Evolutionary conservation across 2,888 invertebrate species (phyloP).

Genomic region (Osmoderma eremita): DNA sequence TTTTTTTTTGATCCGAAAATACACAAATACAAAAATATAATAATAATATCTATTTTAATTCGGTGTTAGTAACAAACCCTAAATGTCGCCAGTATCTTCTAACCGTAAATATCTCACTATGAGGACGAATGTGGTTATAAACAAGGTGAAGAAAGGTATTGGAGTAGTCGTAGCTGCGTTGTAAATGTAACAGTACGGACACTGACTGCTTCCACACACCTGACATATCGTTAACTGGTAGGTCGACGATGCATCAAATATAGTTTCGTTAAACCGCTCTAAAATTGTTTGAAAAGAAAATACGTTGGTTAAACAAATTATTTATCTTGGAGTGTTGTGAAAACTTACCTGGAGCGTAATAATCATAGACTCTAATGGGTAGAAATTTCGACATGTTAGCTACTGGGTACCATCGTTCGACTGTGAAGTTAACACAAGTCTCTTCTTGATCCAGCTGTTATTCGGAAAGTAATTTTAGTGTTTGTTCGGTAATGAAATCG

Average conservation of each 20-base stretch:
- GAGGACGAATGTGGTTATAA: slow-evolving; percentile 52
- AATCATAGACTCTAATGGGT: slow-evolving; percentile 91
- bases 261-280: slow-evolving; percentile 93
- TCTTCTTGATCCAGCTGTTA: slow-evolving; percentile 81
- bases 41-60: slow-evolving; percentile 37
- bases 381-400: slow-evolving; percentile 96
- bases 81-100: slow-evolving; percentile 49
- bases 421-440: slow-evolving; percentile 91
- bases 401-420: slow-evolving; percentile 95
- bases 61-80: slow-evolving; percentile 16
- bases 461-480: no score
- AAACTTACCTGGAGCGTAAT: slow-evolving; percentile 89
- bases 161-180: slow-evolving; percentile 68
- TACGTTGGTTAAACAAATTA: no score
- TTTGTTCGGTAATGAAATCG: no score
- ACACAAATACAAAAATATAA: slow-evolving; percentile 42
- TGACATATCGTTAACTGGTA: slow-evolving; percentile 92
- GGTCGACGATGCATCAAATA: slow-evolving; percentile 87
- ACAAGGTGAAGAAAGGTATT: slow-evolving; percentile 53
- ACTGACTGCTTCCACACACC: slow-evolving; percentile 94
- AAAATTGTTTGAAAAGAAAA: slow-evolving; percentile 52
- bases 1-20: slow-evolving; percentile 1
- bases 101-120: slow-evolving; percentile 52
- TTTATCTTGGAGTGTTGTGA: no score
- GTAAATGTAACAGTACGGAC: slow-evolving; percentile 90